Base-by-base conservation (phyloP, 35 echinoderm and acorn worm genomes). In the Lytechinus pictus region DNA sequence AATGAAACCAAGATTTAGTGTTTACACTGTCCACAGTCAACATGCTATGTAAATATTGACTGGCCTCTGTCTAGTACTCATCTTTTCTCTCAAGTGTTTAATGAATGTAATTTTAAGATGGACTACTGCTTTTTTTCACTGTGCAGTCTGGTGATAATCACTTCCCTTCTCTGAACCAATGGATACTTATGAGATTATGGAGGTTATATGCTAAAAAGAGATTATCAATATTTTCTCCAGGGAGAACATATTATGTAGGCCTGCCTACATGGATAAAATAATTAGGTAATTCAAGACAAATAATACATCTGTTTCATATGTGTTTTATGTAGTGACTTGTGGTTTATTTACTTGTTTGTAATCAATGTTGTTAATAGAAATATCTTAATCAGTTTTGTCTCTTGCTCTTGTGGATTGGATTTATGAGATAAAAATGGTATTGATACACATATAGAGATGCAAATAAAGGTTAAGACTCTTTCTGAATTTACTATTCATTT, bases 11-110 rank as follows among this genome's bases (percentile, higher is more conserved):
- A 79, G 66, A 79, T n/a, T n/a, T 79, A 24, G 66, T 79, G 66
- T 79, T 79, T 79, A 24, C 66, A 79, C 66, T n/a, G 66, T 79
- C 66, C 66, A 24, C 33, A 44, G 33, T 44, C 33, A 44, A n/a
- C 66, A 79, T 24, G 4, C 61, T 79, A 24, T 79, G 66, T 24
- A 79, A 79, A 79, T 79, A 79, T 79, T 79, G 66, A 79, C 66
- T 24, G 66, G 66, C 66, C 66, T 24, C 19, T 79, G 19, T 44
- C 19, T 8, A 79, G 66, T 24, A 14, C 66, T 24, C 66, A 79
- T 79, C 66, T 79, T 79, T 79, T 79, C 66, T 79, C 19, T 79
- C 66, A 79, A 79, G 66, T 19, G 66, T 79, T 79, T 79, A 79
- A 79, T 79, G 19, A 24, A 14, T 79, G 66, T 79, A 24, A 13